phyloP scores from a whole-genome alignment of 2,113 vertebrate species.

The Scolopax mira region DNA sequence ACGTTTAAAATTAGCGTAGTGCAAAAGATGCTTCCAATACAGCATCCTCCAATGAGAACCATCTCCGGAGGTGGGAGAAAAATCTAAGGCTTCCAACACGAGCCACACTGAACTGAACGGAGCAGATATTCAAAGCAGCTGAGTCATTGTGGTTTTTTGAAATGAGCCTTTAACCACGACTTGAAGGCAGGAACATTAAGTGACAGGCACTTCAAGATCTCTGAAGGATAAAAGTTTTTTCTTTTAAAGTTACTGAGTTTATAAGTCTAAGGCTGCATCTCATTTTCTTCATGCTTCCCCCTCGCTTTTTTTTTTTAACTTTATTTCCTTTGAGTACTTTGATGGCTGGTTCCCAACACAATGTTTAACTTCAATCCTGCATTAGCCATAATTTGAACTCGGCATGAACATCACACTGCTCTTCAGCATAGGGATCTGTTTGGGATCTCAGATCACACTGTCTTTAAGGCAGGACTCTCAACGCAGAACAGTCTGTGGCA shows the following conservation, averaged over 20 bases:
- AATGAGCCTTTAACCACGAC: background rate
- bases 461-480: background rate
- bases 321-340: background rate
- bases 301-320: background rate
- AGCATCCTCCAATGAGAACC: background rate
- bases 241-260: background rate
- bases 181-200: background rate
- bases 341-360: background rate
- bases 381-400: background rate
- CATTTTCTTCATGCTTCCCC: background rate
- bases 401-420: background rate
- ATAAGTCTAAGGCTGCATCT: background rate
- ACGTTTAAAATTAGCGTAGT: background rate
- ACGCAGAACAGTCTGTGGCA: background rate
- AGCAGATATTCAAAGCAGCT: slow-evolving; percentile 18
- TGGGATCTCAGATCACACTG: background rate
- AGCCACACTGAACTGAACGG: background rate
- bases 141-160: slow-evolving; percentile 1
- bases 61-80: slow-evolving; percentile 1
- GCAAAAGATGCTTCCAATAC: background rate
- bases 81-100: background rate
- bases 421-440: background rate
- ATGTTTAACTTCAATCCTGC: background rate
- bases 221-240: background rate
- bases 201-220: background rate